Evolutionary conservation across 2,797 vertebrate genomes (phyloP), one percentile per base, ranked within the genome.

Genomic region (Betta splendens): DNA sequence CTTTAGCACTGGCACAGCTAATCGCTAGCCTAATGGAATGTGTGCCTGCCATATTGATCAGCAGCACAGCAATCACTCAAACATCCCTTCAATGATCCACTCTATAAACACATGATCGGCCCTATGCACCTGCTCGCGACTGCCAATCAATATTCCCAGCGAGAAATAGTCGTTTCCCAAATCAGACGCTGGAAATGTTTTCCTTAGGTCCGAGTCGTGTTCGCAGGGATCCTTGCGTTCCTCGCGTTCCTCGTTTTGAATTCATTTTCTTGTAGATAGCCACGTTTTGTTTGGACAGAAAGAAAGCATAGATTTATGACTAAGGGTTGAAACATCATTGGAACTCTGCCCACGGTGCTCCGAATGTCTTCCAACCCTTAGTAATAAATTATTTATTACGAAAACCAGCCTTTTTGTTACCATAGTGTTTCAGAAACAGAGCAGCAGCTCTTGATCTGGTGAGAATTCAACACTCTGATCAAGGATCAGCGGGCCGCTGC

Each of bases 41-140:
- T 80, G 77, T 64, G 71, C 65, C 83, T 77, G 77, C 75, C 63
- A 62, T 89, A 90, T 91, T 84, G 90, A 91, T 89, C 80, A 51
- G 28, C 17, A 48, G 42, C 23, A 42, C 65, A 69, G 68, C 46
- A 64, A 73, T 86, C 79, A 84, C 69, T 87, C 81, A 73, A 70
- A 72, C 72, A 69, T 64, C 79, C 73, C 69, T 72, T 37, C 70
- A 85, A 70, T 77, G 76, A 71, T 81, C 64, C 66, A 8, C 46
- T 72, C 42, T 64, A 75, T 62, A 57, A 80, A 83, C 62, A 73
- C 49, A 56, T 53, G 75, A 76, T 72, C 70, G 23, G 47, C 40
- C 43, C 33, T 9, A 21, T 42, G 45, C 69, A 77, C 77, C 69
- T 76, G 70, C 64, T 74, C 48, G 21, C 44, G 61, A 74, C 64